Conservation (phyloP, 2,113 vertebrate genomes). For the Bubo scandiacus region DNA sequence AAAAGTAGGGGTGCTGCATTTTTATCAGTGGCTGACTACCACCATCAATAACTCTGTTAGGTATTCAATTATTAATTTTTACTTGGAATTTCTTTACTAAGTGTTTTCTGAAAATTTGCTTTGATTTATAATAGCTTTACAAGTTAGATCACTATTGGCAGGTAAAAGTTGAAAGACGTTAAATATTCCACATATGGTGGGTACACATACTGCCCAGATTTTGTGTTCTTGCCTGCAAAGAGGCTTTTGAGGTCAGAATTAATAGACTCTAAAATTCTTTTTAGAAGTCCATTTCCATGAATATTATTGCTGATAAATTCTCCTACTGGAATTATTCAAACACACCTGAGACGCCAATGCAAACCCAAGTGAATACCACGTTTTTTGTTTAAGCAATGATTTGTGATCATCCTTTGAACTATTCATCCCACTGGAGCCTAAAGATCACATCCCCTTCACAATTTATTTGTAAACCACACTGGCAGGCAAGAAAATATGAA, state of each 20-base stretch:
- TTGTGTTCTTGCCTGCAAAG: background rate
- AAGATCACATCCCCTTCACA: background rate
- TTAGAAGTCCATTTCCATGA: background rate
- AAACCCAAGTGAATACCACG: background rate
- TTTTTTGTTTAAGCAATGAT: background rate
- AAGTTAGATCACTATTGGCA: background rate
- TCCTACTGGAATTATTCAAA: background rate
- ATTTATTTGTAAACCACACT: background rate
- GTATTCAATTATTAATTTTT: background rate
- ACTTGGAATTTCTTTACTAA: background rate
- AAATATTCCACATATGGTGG: background rate
- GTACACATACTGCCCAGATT: background rate
- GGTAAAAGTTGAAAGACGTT: background rate
- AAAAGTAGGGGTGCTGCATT: background rate
- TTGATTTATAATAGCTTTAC: background rate
- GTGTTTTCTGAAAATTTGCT: background rate
- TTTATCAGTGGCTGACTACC: background rate
- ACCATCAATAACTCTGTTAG: background rate
- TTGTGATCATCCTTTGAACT: constrained; percentile 6
- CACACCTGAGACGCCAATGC: background rate
- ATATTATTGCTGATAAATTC: background rate
- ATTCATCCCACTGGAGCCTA: background rate
- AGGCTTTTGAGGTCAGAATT: background rate
- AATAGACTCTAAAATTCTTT: background rate
- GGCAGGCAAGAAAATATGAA: background rate